Evolutionary conservation across 2,888 invertebrate species (phyloP).

Genomic region (Elysia crispata): DNA sequence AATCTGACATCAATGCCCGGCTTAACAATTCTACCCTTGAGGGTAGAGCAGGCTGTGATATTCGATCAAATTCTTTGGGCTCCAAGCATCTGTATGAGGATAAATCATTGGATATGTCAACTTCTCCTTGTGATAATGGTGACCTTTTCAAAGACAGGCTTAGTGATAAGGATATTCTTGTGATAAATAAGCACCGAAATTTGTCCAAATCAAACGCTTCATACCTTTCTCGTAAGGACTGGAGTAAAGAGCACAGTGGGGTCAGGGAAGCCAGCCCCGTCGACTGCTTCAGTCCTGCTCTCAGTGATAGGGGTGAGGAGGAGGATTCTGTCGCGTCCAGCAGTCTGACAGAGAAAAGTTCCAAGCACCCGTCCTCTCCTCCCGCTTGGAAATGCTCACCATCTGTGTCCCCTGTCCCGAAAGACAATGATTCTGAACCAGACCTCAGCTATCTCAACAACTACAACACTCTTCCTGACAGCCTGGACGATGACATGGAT

Average conservation of each 20-base stretch:
- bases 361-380: slow-evolving; percentile 45
- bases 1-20: slow-evolving; percentile 31
- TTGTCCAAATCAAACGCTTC: slow-evolving; percentile 34
- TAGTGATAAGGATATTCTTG: slow-evolving; percentile 49
- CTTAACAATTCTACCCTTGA: slow-evolving; percentile 1
- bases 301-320: slow-evolving; percentile 46
- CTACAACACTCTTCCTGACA: slow-evolving; percentile 14
- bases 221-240: slow-evolving; percentile 18
- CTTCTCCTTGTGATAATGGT: slow-evolving; percentile 40
- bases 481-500: slow-evolving; percentile 45
- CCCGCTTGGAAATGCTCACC: slow-evolving; percentile 45
- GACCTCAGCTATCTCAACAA: slow-evolving; percentile 30
- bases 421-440: slow-evolving; percentile 32
- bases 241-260: slow-evolving; percentile 13
- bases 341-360: slow-evolving; percentile 49
- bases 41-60: slow-evolving; percentile 31
- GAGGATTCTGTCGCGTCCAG: slow-evolving; percentile 52
- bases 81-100: not conserved
- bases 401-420: slow-evolving; percentile 22
- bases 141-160: slow-evolving; percentile 45
- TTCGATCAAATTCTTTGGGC: slow-evolving; percentile 20
- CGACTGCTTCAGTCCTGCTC: slow-evolving; percentile 48
- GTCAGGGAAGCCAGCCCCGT: slow-evolving; percentile 44
- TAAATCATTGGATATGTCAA: slow-evolving; percentile 35
- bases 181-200: slow-evolving; percentile 41